Base-by-base conservation (phyloP, 1,140 invertebrate genomes). In the Habropoda laboriosa region DNA sequence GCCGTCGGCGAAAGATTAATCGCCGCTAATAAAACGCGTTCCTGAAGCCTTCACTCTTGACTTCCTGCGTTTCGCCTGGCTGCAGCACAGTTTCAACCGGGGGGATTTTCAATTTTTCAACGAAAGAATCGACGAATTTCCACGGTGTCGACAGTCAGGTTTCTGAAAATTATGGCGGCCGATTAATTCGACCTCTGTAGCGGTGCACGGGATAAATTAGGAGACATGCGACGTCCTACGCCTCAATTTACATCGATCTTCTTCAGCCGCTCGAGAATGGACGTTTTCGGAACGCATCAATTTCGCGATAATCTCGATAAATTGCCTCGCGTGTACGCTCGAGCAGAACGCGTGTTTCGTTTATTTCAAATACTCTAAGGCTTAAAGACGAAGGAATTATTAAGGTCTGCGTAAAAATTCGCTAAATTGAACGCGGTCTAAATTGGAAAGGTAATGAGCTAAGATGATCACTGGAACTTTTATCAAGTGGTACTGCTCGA, bases 1-100 rank as follows among this genome's bases (percentile, higher is more conserved):
- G 51, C 49, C 30, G 73, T 27, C 42, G 53, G 42, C 64, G 16
- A 27, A 55, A 40, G 42, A 77, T 77, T 70, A 70, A 77, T 77
- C 24, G 18, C 24, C 3, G 18, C 53, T 49, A 77, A 77, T 70
- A 70, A 77, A 60, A 58, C 40, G 7, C 10, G 45, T 18, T 40
- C 53, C 13, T 4, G 18, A 4, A n/a, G 35, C n/a, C 10, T 21
- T 24, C 1, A 16, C 27, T 24, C 18, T 2, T 3, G 0, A 49
- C 42, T 47, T 58, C 51, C 75, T 57, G n/a, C 2, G 3, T 35
- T n/a, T 35, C 38, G 8, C 10, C 0, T 21, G n/a, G 7, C 21
- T 13, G 12, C 32, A 6, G 30, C 24, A n/a, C n/a, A n/a, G 16
- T 21, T 38, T 5, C 10, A 51, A 42, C n/a, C n/a, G 42, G 64